Evolutionary conservation across 1,140 invertebrate genomes (phyloP), one percentile per base, ranked within the genome.

Genomic region (Meloidogyne hapla): DNA sequence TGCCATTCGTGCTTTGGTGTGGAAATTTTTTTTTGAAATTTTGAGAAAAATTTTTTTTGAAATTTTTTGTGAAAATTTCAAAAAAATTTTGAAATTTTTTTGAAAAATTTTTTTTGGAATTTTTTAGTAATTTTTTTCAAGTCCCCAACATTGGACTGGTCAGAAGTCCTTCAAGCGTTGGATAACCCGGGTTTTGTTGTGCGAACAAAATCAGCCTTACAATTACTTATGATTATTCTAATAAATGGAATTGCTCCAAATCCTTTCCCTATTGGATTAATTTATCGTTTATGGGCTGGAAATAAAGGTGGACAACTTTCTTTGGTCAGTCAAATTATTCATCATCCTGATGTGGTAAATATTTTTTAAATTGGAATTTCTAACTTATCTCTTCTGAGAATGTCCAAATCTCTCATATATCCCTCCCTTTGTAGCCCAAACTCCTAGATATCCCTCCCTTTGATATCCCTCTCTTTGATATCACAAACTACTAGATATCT

Each of bases 131-230:
- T n/a, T 26, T 38, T 45, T 48, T 80, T 69, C 6, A n/a, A 78
- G 77, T 61, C 78, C 6, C 77, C 77, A 12, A 74, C 77, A 1
- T 38, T 79, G 18, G 63, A 65, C n/a, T 80, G 95, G 94, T 93
- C 92, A 83, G 95, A 96, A 83, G 93, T 98, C 0, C 92, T 96
- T 65, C 87, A 91, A 72, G 93, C 96, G 87, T 88, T 96, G 40
- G 95, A 98, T 87, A 93, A 96, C 88, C 90, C 92, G 12, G 97
- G 81, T 26, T 83, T 98, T 84, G 85, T 93, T 15, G 90, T 98
- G 1, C 92, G 93, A 83, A 94, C 95, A 88, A 91, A 94, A 80
- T 91, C 92, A 84, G 93, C 93, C 18, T 89, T 98, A 42, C 91
- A 90, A 82, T 69, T 76, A 13, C 68, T 85, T 33, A 83, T 63